These are phyloP conservation scores for Pteronura brasiliensis DNA, from an alignment of 2,113 vertebrate species.

Conservation along the genomic window DNA sequence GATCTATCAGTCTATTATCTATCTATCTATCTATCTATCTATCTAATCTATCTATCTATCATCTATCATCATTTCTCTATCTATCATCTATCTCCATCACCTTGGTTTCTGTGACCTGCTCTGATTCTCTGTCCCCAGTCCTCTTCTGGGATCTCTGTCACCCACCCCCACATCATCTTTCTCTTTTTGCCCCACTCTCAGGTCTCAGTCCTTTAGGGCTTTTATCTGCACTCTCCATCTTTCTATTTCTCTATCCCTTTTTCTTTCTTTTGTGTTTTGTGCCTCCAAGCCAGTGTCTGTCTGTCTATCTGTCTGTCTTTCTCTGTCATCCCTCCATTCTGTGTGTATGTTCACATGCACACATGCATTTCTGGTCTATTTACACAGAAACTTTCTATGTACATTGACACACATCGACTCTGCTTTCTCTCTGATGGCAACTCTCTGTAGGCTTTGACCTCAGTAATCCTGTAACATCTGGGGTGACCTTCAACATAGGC, in stretches of 20 bases:
- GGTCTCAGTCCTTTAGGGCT: background rate
- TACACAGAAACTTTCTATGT: background rate
- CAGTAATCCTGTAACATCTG: background rate
- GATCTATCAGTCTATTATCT: background rate
- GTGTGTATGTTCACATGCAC: accelerated
- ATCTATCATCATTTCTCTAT: background rate
- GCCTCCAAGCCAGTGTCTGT: background rate
- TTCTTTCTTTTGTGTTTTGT: background rate
- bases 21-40: background rate
- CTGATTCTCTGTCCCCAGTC: background rate
- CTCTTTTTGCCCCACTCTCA: accelerated
- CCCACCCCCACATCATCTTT: background rate
- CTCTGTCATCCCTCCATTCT: background rate
- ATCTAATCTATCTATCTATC: too few relatives aligned
- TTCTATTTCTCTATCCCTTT: background rate
- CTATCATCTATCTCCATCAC: background rate
- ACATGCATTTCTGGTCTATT: background rate
- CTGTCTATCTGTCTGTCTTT: background rate
- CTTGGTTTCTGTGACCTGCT: background rate
- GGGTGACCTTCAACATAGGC: background rate
- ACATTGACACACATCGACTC: background rate
- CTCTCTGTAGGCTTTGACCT: background rate
- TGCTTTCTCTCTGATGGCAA: background rate
- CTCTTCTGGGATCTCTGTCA: background rate
- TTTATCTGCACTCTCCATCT: background rate